A percentile compares a stretch with the other conserved stretches of the same genome.
Conservation (phyloP, 35 echinoderm and acorn worm genomes). For the Nesometra sesokonis region DNA sequence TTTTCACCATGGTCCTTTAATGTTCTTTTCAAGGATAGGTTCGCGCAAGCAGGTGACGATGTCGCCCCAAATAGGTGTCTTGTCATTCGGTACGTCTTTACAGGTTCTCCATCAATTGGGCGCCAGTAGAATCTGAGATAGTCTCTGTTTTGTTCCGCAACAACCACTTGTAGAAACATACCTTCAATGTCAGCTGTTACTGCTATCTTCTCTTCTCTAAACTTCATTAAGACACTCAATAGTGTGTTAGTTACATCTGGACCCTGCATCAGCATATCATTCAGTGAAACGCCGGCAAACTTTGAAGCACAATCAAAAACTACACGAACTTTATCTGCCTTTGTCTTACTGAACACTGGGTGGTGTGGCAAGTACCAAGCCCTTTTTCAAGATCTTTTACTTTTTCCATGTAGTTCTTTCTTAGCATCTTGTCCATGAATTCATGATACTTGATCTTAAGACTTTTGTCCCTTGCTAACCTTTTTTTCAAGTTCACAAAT, state of each 20-base stretch:
- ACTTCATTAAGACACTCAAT: slow-evolving; percentile 1
- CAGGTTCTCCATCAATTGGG: not conserved
- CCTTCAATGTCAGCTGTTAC: slow-evolving; percentile 16
- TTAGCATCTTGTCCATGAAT: not conserved
- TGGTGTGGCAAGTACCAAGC: slow-evolving; percentile 29
- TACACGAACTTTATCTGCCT: slow-evolving; percentile 6
- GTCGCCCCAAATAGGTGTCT: slow-evolving; percentile 14
- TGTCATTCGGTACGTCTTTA: slow-evolving; percentile 17
- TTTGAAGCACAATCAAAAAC: slow-evolving; percentile 30
- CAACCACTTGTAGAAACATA: slow-evolving; percentile 26
- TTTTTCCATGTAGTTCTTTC: not conserved
- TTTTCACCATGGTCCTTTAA: not conserved
- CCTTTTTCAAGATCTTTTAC: not conserved
- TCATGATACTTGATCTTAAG: not conserved
- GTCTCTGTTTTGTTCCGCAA: slow-evolving; percentile 6
- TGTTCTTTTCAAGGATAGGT: slow-evolving; percentile 10
- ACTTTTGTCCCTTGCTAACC: not conserved
- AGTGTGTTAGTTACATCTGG: slow-evolving; percentile 21
- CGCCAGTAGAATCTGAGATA: slow-evolving; percentile 11
- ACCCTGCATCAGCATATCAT: slow-evolving; percentile 30
- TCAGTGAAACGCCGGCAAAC: not conserved
- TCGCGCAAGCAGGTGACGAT: slow-evolving; percentile 21
- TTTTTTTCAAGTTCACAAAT: not conserved
- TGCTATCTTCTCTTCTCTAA: slow-evolving; percentile 5
- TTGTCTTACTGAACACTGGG: slow-evolving; percentile 3